phyloP scores from a whole-genome alignment of 2,113 vertebrate genomes.

The Prolemur simus region DNA sequence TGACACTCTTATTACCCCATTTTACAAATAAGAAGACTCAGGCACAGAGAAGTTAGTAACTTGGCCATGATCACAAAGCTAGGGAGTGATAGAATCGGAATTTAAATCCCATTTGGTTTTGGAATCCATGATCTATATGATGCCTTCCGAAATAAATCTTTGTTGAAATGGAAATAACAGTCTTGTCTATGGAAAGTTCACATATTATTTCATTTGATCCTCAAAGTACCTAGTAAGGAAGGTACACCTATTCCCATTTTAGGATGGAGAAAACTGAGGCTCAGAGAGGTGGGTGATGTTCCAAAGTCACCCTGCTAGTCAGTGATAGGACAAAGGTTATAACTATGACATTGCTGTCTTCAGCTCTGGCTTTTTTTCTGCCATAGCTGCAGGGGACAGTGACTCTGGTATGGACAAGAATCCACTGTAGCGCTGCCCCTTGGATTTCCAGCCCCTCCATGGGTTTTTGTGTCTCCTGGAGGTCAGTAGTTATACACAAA shows the following conservation, averaged over 20 bases:
- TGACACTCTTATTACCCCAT: background rate
- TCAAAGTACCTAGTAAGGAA: background rate
- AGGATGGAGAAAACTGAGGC: background rate
- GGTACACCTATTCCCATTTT: background rate
- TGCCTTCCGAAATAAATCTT: background rate
- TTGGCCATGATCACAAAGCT: background rate
- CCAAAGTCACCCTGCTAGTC: background rate
- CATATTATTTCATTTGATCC: background rate
- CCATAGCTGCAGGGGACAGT: background rate
- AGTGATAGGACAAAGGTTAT: background rate
- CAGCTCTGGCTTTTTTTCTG: background rate
- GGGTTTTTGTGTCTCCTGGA: background rate
- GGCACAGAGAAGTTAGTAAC: background rate
- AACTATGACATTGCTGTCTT: background rate
- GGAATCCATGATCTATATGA: background rate
- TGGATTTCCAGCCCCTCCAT: background rate
- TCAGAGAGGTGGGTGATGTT: background rate
- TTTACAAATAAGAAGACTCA: conserved; percentile 6
- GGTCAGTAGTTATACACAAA: background rate
- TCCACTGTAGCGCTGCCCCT: background rate
- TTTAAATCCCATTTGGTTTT: background rate
- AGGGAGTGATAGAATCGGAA: background rate
- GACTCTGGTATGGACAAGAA: background rate
- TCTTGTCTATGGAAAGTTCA: background rate
- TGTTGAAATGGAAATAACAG: background rate